A percentile compares a stretch with the other conserved stretches of the same genome.
phyloP scores from a whole-genome alignment of 1,140 invertebrate species.

The Drosophila kepulauana region DNA sequence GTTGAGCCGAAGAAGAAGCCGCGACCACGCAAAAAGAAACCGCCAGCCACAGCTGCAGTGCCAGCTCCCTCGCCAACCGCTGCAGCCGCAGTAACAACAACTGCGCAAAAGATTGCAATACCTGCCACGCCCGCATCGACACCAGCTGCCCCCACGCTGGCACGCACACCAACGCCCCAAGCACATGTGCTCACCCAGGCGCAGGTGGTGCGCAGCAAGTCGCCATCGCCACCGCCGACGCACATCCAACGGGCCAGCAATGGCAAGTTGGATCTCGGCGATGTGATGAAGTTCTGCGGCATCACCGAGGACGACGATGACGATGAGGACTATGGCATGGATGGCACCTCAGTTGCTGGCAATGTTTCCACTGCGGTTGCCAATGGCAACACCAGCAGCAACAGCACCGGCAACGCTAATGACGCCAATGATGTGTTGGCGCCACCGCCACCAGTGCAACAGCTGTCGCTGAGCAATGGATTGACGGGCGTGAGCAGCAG shows the following conservation, averaged over 20 bases:
- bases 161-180: slow-evolving; percentile 43
- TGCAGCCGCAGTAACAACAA: slow-evolving; percentile 23
- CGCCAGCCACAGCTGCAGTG: slow-evolving; percentile 25
- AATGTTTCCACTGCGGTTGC: slow-evolving; percentile 3
- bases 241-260: slow-evolving; percentile 77
- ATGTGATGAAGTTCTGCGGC: slow-evolving; percentile 86
- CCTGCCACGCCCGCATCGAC: slow-evolving; percentile 31
- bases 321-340: slow-evolving; percentile 78
- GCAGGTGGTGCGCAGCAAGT: slow-evolving; percentile 53
- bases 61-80: slow-evolving; percentile 10
- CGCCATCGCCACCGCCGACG: slow-evolving; percentile 73
- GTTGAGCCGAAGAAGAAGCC: slow-evolving; percentile 75
- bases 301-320: slow-evolving; percentile 84
- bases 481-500: slow-evolving; percentile 27
- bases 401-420: slow-evolving; percentile 19
- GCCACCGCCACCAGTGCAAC: slow-evolving; percentile 5
- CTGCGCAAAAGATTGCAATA: slow-evolving; percentile 46
- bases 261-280: slow-evolving; percentile 86
- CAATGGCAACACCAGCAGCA: slow-evolving; percentile 27
- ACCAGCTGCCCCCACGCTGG: slow-evolving; percentile 16
- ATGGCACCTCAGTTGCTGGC: slow-evolving; percentile 21
- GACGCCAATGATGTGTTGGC: slow-evolving; percentile 15
- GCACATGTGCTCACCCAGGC: slow-evolving; percentile 30
- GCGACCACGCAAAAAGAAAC: slow-evolving; percentile 73
- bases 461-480: slow-evolving; percentile 33